Evolutionary conservation across 2,888 invertebrate species (phyloP), one percentile per base, ranked within the genome.

Genomic region (Phaonia tiefii): DNA sequence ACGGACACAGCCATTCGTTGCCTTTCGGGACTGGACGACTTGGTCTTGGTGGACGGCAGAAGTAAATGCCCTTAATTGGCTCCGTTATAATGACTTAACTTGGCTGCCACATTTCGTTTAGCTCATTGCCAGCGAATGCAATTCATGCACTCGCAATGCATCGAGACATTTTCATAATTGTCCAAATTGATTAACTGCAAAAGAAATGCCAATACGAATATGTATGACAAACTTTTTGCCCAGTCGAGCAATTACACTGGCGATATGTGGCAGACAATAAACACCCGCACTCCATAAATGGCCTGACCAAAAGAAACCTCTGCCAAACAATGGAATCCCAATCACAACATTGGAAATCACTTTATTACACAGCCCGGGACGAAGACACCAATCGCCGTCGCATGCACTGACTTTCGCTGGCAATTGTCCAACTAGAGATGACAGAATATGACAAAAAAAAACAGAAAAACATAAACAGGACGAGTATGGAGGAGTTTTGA

Each of bases 111-210:
- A 3, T 39, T 42, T 78, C 49, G 20, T 44, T 63, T 79, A 65
- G 67, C 72, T 71, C 67, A 67, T 79, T 20, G 67, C 73, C 80
- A 80, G 72, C 67, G 60, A 76, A 76, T 69, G 75, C 75, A 44
- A 46, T 15, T 1, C 76, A 80, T 72, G 76, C 67, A 75, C 75
- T 72, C 66, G 67, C 76, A 80, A 76, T 56, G 58, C 63, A 76
- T 80, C 72, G 39, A n/a, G n/a, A 80, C 80, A 76, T 80, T 79
- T 76, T 80, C 76, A 80, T 80, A 80, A 80, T 80, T 80, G 80
- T 73, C 80, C 76, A 80, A 80, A 80, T 80, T 80, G 80, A 76
- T 80, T 76, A 80, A 80, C 76, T 76, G 80, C 80, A 76, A 72
- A 39, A 31, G 11, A 31, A 60, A 17, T 46, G n/a, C 15, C 31